Conservation (phyloP, 2,797 vertebrate species). For the Leucoraja ocellata region DNA sequence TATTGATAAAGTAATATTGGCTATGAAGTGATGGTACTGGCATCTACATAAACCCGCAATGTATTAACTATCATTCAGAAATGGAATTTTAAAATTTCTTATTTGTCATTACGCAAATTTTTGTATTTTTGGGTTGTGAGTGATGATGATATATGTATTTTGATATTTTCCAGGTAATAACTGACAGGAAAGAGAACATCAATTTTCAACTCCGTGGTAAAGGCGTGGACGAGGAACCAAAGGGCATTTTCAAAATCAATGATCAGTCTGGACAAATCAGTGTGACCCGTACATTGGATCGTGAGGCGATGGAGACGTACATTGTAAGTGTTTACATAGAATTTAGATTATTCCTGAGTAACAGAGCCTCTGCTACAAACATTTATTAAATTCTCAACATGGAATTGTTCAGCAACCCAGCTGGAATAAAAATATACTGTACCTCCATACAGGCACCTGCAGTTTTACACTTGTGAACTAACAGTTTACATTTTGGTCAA, state of each 20-base stretch:
- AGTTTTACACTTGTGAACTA: background rate
- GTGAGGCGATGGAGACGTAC: constrained; percentile 77
- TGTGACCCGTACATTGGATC: constrained; percentile 77
- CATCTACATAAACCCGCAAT: background rate
- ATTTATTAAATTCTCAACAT: background rate
- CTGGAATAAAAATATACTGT: background rate
- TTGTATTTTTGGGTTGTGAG: too few species aligned
- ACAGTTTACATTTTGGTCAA: background rate
- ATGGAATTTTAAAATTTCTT: background rate
- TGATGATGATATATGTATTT: background rate
- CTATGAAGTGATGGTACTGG: too few species aligned
- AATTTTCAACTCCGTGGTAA: constrained; percentile 82
- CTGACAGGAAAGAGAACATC: constrained; percentile 67
- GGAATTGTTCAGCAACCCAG: background rate
- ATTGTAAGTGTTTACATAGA: constrained; percentile 64
- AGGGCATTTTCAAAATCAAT: constrained; percentile 81
- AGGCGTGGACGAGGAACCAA: constrained; percentile 86
- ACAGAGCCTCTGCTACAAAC: background rate
- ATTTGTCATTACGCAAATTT: background rate
- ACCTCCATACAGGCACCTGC: background rate
- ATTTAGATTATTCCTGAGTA: background rate
- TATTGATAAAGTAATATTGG: too few species aligned
- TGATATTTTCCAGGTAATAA: constrained; percentile 68
- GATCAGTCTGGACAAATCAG: constrained; percentile 76
- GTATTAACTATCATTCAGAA: background rate